Base-by-base conservation (phyloP, 2,113 vertebrate species). In the Peromyscus polionotus region DNA sequence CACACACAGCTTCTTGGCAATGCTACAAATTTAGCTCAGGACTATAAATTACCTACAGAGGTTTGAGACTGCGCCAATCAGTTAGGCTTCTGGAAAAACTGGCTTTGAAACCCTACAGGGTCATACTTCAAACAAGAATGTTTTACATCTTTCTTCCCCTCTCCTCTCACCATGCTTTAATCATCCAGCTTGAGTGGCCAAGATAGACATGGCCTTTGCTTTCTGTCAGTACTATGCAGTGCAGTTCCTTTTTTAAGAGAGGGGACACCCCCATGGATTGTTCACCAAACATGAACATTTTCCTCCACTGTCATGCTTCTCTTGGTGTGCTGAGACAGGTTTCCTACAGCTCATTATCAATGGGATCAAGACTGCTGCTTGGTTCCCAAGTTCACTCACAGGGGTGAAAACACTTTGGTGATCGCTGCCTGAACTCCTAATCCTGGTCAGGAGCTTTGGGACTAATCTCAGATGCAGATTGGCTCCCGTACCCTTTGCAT, bases 1-100 rank as follows among this genome's bases (percentile, higher is more conserved):
- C 28, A 39, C 51, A 57, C 77, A 73, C 39, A 76, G 65, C n/a
- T 94, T 54, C 48, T 95, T 85, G 88, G 95, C 95, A 67, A 83
- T 13, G 22, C 14, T 65, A 13, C 61, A 17, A 59, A 70, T 76
- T 88, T 77, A 88, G 36, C n/a, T 51, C 57, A 31, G 84, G 68
- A 79, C 80, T 90, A 84, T 59, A 89, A 93, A 76, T 96, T 89
- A 96, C 91, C 94, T 92, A 19, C 94, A 96, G 96, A 92, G 81
- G 45, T 85, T 96, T 97, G 97, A 96, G 94, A 80, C 19, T 28
- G 45, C 76, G 95, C 97, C 97, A 94, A 93, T 96, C 96, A 95
- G 93, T 94, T 96, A 97, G 93, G 93, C 65, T 97, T 96, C 95
- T 96, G 88, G 91, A 96, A 95, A 95, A 93, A 84, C 45, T 93